phyloP scores from a whole-genome alignment of 1,140 invertebrate genomes.

The Aphelinus atriplicis region DNA sequence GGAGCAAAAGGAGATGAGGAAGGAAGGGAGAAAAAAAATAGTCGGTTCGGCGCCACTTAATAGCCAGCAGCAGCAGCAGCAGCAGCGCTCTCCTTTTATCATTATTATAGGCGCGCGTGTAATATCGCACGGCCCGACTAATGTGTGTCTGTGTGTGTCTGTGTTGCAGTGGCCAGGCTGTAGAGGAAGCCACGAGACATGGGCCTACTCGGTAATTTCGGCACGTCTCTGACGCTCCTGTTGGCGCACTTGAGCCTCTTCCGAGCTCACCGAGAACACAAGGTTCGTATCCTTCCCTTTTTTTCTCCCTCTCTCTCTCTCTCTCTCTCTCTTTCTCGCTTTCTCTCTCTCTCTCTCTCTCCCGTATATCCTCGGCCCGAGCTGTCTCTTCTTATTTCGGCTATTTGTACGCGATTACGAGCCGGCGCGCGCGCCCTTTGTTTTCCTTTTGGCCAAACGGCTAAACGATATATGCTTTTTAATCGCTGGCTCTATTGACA shows the following conservation, averaged over 20 bases:
- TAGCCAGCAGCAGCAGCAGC: constrained; percentile 21
- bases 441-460: no score
- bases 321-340: not conserved
- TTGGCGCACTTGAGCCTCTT: constrained; percentile 48
- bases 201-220: constrained; percentile 38
- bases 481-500: no score
- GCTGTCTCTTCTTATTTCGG: no score
- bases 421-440: no score
- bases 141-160: not conserved
- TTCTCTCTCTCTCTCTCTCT: not conserved
- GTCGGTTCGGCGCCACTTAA: constrained; percentile 40
- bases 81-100: not conserved
- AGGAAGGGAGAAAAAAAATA: constrained; percentile 30
- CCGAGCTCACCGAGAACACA: constrained; percentile 62
- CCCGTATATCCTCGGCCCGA: not conserved
- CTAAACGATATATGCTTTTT: no score
- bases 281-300: constrained; percentile 51
- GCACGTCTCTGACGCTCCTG: constrained; percentile 44
- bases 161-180: constrained; percentile 18
- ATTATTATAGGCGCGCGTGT: not conserved
- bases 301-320: not conserved
- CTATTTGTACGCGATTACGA: no score
- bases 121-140: no score
- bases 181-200: constrained; percentile 8
- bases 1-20: not conserved